Evolutionary conservation across 1,140 invertebrate species (phyloP).

Genomic region (Dendroctonus valens): DNA sequence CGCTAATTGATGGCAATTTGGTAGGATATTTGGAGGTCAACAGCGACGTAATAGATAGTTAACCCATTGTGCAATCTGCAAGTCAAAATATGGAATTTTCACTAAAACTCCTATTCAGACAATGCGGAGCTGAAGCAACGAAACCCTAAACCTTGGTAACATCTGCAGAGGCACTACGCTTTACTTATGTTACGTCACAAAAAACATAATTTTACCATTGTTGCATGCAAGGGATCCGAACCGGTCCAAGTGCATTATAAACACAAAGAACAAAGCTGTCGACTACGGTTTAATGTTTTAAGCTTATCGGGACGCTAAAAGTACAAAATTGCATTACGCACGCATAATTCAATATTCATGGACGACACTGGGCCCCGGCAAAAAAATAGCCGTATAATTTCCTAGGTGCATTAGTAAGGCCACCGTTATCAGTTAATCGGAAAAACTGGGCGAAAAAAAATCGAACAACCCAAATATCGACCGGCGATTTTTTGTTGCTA

Average conservation of each 20-base stretch:
- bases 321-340: no score
- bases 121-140: no score
- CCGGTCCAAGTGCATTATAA: conserved; percentile 2
- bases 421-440: no score
- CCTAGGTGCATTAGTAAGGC: no score
- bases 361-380: no score
- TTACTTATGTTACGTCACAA: conserved; percentile 8
- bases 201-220: conserved; percentile 10
- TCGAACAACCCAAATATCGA: conserved; percentile 9
- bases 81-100: no score
- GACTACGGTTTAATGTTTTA: no score
- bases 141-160: neutral
- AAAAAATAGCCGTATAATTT: no score
- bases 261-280: neutral
- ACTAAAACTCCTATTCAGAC: no score
- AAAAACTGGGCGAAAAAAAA: no score
- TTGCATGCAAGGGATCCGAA: conserved; percentile 3
- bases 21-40: conserved; percentile 23
- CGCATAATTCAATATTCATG: no score
- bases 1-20: conserved; percentile 20
- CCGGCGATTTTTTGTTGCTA: conserved; percentile 22
- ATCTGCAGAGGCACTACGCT: conserved; percentile 2
- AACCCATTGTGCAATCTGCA: neutral
- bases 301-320: no score
- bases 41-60: conserved; percentile 3